phyloP scores from a whole-genome alignment of 2,113 vertebrate species.

The Scatophagus argus region DNA sequence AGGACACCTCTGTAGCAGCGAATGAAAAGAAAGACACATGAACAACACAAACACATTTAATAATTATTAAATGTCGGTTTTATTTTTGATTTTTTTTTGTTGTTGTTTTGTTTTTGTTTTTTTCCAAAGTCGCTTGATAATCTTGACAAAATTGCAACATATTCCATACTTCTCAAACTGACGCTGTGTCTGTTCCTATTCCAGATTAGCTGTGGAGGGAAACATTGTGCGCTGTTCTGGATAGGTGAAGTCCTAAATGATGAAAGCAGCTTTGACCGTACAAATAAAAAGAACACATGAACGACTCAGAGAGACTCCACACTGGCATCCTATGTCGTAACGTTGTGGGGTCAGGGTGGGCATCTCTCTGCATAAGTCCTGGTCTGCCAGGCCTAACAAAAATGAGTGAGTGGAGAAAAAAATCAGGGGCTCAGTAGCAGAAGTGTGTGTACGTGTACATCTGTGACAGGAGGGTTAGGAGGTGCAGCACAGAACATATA shows the following conservation, averaged over 20 bases:
- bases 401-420: slow-evolving; percentile 58
- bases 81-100: slow-evolving; percentile 77
- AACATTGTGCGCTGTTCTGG: slow-evolving; percentile 78
- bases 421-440: slow-evolving; percentile 80
- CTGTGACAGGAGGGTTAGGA: slow-evolving; percentile 56
- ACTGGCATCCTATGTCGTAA: slow-evolving; percentile 68
- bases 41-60: slow-evolving; percentile 62
- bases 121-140: slow-evolving; percentile 81
- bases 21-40: slow-evolving; percentile 31
- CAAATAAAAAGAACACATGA: slow-evolving; percentile 71
- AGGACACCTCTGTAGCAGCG: background rate
- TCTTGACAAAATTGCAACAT: slow-evolving; percentile 83
- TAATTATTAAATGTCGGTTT: slow-evolving; percentile 85
- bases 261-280: slow-evolving; percentile 79
- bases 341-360: slow-evolving; percentile 39
- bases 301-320: slow-evolving; percentile 63
- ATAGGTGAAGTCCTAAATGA: slow-evolving; percentile 76
- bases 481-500: slow-evolving; percentile 75
- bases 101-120: slow-evolving; percentile 63
- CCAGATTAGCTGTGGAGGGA: slow-evolving; percentile 80
- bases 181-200: slow-evolving; percentile 78
- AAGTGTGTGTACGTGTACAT: slow-evolving; percentile 65
- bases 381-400: slow-evolving; percentile 55
- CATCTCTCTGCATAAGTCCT: slow-evolving; percentile 67
- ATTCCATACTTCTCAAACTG: slow-evolving; percentile 81